Evolutionary conservation across 2,888 invertebrate species (phyloP).

Genomic region (Caenorhabditis sp.): DNA sequence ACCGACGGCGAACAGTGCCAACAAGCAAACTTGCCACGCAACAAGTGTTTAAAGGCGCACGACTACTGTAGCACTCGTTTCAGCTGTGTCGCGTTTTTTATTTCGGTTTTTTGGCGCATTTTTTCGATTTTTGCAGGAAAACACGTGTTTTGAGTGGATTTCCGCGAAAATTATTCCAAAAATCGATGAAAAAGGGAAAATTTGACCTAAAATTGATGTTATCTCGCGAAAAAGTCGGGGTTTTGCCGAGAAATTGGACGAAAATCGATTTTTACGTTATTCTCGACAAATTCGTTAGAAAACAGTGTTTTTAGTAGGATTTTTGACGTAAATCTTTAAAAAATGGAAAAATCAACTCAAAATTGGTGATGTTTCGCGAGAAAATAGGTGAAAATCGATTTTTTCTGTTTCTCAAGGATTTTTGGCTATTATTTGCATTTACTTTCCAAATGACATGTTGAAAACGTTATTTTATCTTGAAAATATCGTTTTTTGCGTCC

Average conservation of each 20-base stretch:
- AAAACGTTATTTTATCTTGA: too few species aligned
- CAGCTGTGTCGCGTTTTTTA: slow-evolving; percentile 46
- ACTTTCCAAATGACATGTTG: too few species aligned
- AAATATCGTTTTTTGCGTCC: too few species aligned
- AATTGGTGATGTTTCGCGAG: too few species aligned
- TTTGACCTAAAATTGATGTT: background rate
- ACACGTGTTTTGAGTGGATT: background rate
- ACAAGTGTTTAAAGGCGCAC: slow-evolving; percentile 45
- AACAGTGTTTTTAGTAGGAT: slow-evolving; percentile 2
- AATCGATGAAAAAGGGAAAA: background rate
- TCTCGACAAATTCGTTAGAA: background rate
- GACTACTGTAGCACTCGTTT: slow-evolving; percentile 57
- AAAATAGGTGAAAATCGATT: too few species aligned
- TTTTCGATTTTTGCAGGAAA: background rate
- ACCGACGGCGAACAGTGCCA: slow-evolving; percentile 2
- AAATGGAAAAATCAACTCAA: background rate
- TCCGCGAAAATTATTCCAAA: background rate
- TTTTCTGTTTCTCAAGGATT: too few species aligned
- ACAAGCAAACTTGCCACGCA: slow-evolving; percentile 36
- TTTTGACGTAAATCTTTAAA: background rate
- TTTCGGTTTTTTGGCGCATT: background rate
- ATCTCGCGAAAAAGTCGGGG: background rate
- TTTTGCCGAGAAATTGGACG: background rate
- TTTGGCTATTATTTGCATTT: too few species aligned
- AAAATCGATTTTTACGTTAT: slow-evolving; percentile 1